Evolutionary conservation across 2,797 vertebrate genomes (phyloP).

Genomic region (Urosaurus nigricauda): DNA sequence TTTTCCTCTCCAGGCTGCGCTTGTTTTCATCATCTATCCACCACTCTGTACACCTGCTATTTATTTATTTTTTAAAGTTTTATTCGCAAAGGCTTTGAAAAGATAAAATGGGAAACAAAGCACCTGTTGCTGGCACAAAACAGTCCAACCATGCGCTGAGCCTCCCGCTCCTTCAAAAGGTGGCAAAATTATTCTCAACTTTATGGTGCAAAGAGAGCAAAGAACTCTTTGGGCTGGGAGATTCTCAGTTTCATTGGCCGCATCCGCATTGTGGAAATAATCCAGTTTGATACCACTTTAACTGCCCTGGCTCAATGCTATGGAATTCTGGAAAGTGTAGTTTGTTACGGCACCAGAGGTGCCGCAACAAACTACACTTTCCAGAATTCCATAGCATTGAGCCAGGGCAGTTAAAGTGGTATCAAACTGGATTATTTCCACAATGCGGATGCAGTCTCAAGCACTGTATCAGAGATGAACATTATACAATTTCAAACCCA

Average conservation of each 20-base stretch:
- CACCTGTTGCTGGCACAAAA: constrained; percentile 35
- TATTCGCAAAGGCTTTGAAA: neutral
- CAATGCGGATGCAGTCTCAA: neutral
- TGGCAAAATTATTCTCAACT: neutral
- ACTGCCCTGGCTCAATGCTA: no score
- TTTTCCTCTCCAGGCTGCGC: neutral
- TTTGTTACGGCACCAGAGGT: no score
- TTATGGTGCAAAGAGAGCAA: neutral
- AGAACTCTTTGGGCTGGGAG: neutral
- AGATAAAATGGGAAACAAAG: neutral
- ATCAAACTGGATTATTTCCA: no score
- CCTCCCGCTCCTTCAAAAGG: neutral
- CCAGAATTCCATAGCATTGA: no score
- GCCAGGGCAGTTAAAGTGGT: no score
- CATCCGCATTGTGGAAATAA: no score
- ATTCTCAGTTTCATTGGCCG: neutral
- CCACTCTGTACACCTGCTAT: constrained; percentile 2
- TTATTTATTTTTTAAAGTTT: neutral
- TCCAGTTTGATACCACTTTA: no score
- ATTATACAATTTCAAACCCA: neutral
- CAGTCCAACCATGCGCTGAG: neutral
- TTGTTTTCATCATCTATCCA: neutral
- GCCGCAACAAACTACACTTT: no score
- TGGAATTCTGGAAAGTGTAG: no score
- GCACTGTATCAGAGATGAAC: neutral